Conservation (phyloP, 2,888 invertebrate genomes). For the Troilus luridus region DNA sequence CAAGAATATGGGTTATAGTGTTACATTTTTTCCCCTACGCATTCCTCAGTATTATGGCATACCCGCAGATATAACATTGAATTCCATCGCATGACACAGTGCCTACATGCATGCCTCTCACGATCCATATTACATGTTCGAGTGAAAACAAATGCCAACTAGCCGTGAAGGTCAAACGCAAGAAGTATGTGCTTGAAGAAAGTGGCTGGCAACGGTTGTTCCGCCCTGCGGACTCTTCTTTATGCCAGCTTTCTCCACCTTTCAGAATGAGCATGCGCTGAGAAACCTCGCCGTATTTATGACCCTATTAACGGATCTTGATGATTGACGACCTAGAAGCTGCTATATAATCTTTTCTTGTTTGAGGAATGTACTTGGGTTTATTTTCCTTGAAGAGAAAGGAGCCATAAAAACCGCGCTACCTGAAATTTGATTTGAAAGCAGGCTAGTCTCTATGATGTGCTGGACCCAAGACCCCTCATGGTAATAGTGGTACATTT, state of each 20-base stretch:
- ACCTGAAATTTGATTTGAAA: too few species aligned
- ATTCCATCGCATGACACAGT: neutral
- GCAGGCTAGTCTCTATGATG: too few species aligned
- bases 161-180: neutral
- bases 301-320: neutral
- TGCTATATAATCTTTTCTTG: neutral
- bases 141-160: neutral
- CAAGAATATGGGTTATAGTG: too few species aligned
- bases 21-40: neutral
- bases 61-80: neutral
- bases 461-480: too few species aligned
- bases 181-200: constrained; percentile 24
- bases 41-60: neutral
- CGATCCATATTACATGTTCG: neutral
- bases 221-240: neutral
- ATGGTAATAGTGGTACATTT: too few species aligned
- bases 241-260: neutral
- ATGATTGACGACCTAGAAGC: neutral
- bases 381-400: neutral
- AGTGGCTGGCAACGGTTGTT: neutral
- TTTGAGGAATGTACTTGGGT: neutral
- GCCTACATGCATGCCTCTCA: neutral
- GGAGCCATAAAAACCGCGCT: too few species aligned
- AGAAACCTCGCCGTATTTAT: neutral
- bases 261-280: neutral